Conservation (phyloP, 2,113 vertebrate species). For the Serilophus lunatus region DNA sequence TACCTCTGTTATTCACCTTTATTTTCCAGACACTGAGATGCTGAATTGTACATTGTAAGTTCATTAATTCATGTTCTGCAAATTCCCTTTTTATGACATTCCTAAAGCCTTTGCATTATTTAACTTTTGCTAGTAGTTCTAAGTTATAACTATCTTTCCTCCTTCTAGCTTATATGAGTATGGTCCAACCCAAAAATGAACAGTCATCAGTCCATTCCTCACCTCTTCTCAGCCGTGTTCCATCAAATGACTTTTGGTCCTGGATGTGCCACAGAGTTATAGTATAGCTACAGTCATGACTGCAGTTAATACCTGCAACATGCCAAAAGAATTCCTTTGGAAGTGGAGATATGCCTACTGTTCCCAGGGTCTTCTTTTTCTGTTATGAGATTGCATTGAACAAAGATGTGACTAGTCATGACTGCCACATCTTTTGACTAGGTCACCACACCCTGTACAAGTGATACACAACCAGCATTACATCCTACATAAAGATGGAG, state of each 20-base stretch:
- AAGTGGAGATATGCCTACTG: neutral
- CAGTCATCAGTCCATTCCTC: fast-evolving
- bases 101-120: neutral
- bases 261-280: neutral
- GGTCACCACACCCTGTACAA: neutral
- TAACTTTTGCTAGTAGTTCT: neutral
- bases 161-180: neutral
- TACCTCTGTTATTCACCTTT: neutral
- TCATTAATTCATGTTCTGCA: neutral
- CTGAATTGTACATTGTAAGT: neutral
- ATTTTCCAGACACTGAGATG: neutral
- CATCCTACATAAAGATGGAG: fast-evolving
- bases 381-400: neutral
- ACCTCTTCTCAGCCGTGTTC: neutral
- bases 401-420: neutral
- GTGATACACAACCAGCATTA: neutral
- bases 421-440: neutral
- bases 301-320: neutral
- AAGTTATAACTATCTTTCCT: neutral
- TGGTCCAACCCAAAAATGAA: neutral
- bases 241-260: neutral
- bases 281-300: neutral
- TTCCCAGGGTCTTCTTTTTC: neutral
- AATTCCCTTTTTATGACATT: neutral
- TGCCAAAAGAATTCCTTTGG: neutral